Evolutionary conservation across 2,888 invertebrate genomes (phyloP).

Genomic region (Leucania comma): DNA sequence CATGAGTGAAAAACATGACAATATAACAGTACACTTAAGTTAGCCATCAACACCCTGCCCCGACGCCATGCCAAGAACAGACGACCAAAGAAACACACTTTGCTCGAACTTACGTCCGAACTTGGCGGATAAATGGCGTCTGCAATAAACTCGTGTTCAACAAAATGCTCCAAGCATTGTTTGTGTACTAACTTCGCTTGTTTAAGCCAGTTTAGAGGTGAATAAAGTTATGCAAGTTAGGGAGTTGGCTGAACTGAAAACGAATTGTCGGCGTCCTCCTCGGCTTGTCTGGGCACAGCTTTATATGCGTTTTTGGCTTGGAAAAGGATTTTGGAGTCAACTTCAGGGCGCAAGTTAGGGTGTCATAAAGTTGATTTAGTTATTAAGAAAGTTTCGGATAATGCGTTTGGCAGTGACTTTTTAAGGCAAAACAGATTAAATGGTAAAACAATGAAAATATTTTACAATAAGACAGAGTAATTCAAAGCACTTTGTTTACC

Average conservation of each 20-base stretch:
- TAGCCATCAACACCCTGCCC: conserved; percentile 58
- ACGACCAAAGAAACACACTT: conserved; percentile 65
- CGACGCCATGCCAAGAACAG: conserved; percentile 58
- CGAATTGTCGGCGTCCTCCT: conserved; percentile 49
- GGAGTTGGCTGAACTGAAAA: conserved; percentile 59
- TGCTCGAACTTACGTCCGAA: conserved; percentile 64
- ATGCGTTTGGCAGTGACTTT: conserved; percentile 22
- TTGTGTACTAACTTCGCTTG: conserved; percentile 62
- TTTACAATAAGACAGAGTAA: not conserved
- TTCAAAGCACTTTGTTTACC: not conserved
- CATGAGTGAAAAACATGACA: conserved; percentile 29
- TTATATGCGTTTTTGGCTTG: conserved; percentile 61
- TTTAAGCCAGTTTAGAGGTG: conserved; percentile 66
- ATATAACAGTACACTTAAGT: conserved; percentile 33
- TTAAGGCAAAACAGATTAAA: not conserved
- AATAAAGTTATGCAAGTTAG: conserved; percentile 67
- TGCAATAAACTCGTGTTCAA: conserved; percentile 64
- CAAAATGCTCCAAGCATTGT: conserved; percentile 65
- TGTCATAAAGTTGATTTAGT: conserved; percentile 44
- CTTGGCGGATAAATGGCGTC: conserved; percentile 63
- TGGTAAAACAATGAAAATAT: not conserved
- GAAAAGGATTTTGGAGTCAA: conserved; percentile 43
- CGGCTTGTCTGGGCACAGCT: conserved; percentile 26
- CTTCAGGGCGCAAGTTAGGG: conserved; percentile 35
- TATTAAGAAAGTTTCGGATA: conserved; percentile 30